These are phyloP conservation scores for Lycophotia porphyrea DNA, from an alignment of 2,888 invertebrate species.

Conservation along the genomic window DNA sequence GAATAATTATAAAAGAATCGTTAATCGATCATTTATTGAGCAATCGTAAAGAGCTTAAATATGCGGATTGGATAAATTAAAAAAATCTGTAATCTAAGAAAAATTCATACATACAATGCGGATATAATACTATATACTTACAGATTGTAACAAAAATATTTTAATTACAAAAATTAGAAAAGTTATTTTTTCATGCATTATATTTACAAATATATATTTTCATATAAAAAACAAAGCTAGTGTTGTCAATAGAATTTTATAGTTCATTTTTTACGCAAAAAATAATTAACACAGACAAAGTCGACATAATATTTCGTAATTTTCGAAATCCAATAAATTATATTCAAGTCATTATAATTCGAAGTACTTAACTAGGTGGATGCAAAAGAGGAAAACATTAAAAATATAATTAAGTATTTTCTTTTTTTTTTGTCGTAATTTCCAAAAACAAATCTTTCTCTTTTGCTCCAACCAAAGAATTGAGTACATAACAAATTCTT, in stretches of 20 bases:
- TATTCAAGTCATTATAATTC: slow-evolving; percentile 43
- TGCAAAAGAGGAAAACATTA: not conserved
- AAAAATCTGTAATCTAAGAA: slow-evolving; percentile 40
- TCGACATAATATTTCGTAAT: slow-evolving; percentile 26
- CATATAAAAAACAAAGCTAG: slow-evolving; percentile 45
- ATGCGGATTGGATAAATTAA: slow-evolving; percentile 46
- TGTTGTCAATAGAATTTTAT: slow-evolving; percentile 27
- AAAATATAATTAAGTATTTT: not conserved
- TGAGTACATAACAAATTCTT: slow-evolving; percentile 24
- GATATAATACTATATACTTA: slow-evolving; percentile 55
- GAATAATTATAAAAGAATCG: slow-evolving; percentile 67
- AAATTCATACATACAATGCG: slow-evolving; percentile 59
- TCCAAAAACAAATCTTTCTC: not conserved
- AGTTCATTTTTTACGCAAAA: slow-evolving; percentile 19
- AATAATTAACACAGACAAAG: slow-evolving; percentile 18
- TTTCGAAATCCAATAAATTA: slow-evolving; percentile 50
- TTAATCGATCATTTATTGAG: slow-evolving; percentile 62
- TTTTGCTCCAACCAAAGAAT: slow-evolving; percentile 14
- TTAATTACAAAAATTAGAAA: slow-evolving; percentile 46
- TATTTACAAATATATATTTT: slow-evolving; percentile 63
- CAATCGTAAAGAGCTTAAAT: slow-evolving; percentile 57
- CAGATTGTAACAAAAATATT: slow-evolving; percentile 55
- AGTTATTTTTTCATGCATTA: slow-evolving; percentile 58
- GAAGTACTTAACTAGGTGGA: slow-evolving; percentile 13
- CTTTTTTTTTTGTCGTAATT: not conserved